Base-by-base conservation (phyloP, 2,113 vertebrate species). In the Myodes glareolus region DNA sequence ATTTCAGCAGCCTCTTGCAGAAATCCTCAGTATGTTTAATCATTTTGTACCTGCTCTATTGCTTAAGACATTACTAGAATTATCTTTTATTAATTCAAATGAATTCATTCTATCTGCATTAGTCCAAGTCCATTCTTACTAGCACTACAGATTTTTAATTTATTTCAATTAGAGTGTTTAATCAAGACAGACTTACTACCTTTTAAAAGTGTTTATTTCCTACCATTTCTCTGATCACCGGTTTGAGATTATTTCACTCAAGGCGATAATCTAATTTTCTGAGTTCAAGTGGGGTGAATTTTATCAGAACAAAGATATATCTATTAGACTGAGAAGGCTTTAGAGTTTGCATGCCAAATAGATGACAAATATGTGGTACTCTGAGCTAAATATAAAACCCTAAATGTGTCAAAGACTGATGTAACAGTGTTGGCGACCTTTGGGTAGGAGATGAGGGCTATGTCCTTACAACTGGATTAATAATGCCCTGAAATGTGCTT, bases 81-180 rank as follows among this genome's bases (percentile, higher is more conserved):
- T 81, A n/a, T 27, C 68, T 68, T 80, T 81, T 92, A 93, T 80
- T 7, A 7, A 82, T 93, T 94, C 82, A 10, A 75, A 73, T 78
- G 39, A 93, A 68, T 73, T 55, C n/a, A 93, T 91, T 23, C 65
- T 17, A 84, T 77, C 36, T 86, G 29, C 16, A 89, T 95, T 76
- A 92, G 45, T 39, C 12, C 50, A 88, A 76, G 86, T 96, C 86
- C 77, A 52, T 94, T 77, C 72, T 91, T 86, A 77, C 19, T 75
- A 78, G 29, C 39, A 58, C 52, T 72, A 68, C 55, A 97, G 17
- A 72, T 70, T 70, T 68, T 50, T 68, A 52, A 70, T 87, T 87
- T 21, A 81, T 94, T 97, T 95, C 75, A 94, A 90, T 88, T 94
- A 36, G 68, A 96, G 80, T 65, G 36, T 97, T 94, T 92, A 92